Conservation (phyloP, 2,888 invertebrate species). For the Folsomia candida region DNA sequence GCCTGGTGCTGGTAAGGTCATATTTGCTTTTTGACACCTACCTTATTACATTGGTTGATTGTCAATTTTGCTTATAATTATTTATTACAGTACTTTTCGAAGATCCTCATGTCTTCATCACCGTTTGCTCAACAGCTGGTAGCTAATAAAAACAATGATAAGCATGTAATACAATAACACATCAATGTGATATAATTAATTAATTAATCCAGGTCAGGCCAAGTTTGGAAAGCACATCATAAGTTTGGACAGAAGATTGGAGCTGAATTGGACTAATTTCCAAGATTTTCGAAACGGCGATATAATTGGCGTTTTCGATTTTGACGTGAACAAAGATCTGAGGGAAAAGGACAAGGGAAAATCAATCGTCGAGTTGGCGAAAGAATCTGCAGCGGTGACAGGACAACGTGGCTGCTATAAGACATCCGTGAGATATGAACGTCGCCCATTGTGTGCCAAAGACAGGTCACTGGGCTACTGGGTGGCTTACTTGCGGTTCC, state of each 20-base stretch:
- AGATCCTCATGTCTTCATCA: slow-evolving; percentile 42
- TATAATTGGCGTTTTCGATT: slow-evolving; percentile 53
- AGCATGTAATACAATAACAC: not conserved
- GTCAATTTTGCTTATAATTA: not conserved
- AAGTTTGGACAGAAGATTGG: slow-evolving; percentile 39
- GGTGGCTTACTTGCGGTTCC: slow-evolving; percentile 50
- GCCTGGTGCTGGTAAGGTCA: not conserved
- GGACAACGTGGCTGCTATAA: slow-evolving; percentile 33
- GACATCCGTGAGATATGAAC: slow-evolving; percentile 33
- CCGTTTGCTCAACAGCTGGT: slow-evolving; percentile 38
- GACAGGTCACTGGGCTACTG: slow-evolving; percentile 52
- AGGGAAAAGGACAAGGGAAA: slow-evolving; percentile 5
- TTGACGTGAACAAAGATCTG: slow-evolving; percentile 49
- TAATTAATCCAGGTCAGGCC: no score
- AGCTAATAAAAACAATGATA: no score
- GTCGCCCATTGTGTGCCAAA: slow-evolving; percentile 25
- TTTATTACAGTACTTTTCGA: slow-evolving; percentile 34
- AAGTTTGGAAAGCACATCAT: slow-evolving; percentile 37
- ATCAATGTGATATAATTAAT: not conserved
- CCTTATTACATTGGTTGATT: not conserved
- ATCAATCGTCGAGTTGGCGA: slow-evolving; percentile 30
- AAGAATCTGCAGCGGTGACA: slow-evolving; percentile 25
- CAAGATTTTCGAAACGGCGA: slow-evolving; percentile 42
- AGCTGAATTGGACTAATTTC: slow-evolving; percentile 48
- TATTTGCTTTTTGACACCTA: not conserved